A percentile compares a stretch with the other conserved stretches of the same genome.
These are phyloP conservation scores for Enteromius argenteus DNA, from an alignment of 2,797 vertebrate species.

Conservation along the genomic window DNA sequence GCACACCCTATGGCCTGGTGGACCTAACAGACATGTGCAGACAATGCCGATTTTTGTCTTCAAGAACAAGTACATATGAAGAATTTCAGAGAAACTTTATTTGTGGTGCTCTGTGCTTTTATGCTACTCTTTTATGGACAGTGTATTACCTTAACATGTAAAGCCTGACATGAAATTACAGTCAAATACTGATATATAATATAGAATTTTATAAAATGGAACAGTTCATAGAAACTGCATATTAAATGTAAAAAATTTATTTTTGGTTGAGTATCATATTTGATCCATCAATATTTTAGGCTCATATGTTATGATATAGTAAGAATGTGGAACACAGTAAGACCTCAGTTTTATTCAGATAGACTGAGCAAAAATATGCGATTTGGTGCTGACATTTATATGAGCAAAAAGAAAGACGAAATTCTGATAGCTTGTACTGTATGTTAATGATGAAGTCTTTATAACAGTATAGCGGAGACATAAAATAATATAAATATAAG, in stretches of 20 bases:
- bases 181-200: not conserved
- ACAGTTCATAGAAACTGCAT: not conserved
- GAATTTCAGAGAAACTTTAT: not conserved
- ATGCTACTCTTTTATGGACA: not conserved
- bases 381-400: not conserved
- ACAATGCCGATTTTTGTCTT: not conserved
- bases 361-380: not conserved
- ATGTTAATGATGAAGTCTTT: not conserved
- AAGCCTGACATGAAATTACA: not conserved
- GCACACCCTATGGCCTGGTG: no score
- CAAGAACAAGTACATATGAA: not conserved
- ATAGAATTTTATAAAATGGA: not conserved
- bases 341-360: no score
- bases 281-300: not conserved
- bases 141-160: not conserved
- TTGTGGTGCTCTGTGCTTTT: not conserved
- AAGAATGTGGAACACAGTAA: not conserved
- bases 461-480: not conserved
- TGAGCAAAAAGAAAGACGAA: not conserved
- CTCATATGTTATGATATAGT: not conserved
- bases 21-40: no score
- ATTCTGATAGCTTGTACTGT: not conserved
- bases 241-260: not conserved
- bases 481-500: no score
- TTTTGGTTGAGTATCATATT: not conserved